These are phyloP conservation scores for Aphaenogaster ashmeadi DNA, from an alignment of 1,140 invertebrate genomes.

Conservation along the genomic window DNA sequence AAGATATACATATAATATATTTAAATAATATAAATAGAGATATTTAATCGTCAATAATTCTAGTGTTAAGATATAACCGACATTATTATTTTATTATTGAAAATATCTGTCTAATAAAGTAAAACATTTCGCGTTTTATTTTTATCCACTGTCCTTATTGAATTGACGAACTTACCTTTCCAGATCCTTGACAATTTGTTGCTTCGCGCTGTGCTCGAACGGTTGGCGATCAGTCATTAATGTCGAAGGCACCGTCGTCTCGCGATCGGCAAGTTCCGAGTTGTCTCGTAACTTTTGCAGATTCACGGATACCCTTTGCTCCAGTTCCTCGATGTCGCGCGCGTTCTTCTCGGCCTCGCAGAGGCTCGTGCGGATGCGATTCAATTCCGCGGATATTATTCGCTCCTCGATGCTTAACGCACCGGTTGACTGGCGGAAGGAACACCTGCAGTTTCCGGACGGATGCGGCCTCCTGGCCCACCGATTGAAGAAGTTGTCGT, in stretches of 20 bases:
- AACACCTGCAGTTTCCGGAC: constrained; percentile 84
- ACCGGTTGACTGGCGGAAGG: constrained; percentile 80
- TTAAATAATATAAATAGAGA: no score
- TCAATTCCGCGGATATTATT: constrained; percentile 81
- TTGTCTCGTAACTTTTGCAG: constrained; percentile 67
- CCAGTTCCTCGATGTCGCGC: constrained; percentile 79
- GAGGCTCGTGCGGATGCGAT: constrained; percentile 83
- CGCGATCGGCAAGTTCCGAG: not conserved
- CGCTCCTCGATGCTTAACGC: constrained; percentile 78
- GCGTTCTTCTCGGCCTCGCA: constrained; percentile 80
- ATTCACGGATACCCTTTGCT: constrained; percentile 78
- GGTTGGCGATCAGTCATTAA: not conserved
- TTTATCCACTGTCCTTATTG: not conserved
- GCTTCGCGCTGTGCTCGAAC: constrained; percentile 79
- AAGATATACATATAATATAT: no score
- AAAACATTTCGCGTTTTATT: not conserved
- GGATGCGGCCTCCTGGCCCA: constrained; percentile 84
- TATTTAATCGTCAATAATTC: no score
- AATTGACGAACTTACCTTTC: constrained; percentile 66
- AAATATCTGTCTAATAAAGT: not conserved
- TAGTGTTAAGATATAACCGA: not conserved
- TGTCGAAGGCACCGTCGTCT: not conserved
- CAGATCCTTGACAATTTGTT: constrained; percentile 81
- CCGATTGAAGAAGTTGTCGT: constrained; percentile 84
- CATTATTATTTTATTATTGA: not conserved